Conservation (phyloP, 2,888 invertebrate species). For the Cremastobaeus sp. region DNA sequence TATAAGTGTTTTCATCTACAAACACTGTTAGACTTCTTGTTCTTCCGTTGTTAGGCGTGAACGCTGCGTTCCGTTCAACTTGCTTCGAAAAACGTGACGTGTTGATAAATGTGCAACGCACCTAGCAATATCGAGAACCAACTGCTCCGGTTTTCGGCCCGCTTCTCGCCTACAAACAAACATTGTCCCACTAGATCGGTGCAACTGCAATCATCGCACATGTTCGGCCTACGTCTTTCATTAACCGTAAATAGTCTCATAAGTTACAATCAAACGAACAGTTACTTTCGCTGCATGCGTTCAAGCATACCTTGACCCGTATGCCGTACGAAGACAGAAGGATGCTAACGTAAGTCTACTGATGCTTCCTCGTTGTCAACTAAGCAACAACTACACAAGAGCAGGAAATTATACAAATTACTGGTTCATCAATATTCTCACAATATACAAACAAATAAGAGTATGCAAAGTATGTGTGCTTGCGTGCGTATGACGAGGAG, state of each 20-base stretch:
- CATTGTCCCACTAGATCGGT: constrained; percentile 38
- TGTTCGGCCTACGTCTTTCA: constrained; percentile 54
- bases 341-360: constrained; percentile 32
- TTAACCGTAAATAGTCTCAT: constrained; percentile 44
- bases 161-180: constrained; percentile 32
- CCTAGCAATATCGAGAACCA: neutral
- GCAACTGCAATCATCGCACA: constrained; percentile 50
- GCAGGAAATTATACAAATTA: constrained; percentile 25
- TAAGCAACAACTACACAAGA: constrained; percentile 19
- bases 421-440: constrained; percentile 38
- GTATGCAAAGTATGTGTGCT: constrained; percentile 23
- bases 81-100: constrained; percentile 12
- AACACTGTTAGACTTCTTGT: constrained; percentile 33
- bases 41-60: constrained; percentile 31
- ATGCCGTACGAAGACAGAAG: constrained; percentile 37
- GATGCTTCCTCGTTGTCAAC: constrained; percentile 47
- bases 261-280: constrained; percentile 43
- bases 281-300: constrained; percentile 39
- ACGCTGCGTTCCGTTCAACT: constrained; percentile 15
- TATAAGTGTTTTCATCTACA: constrained; percentile 37
- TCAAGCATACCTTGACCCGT: constrained; percentile 27
- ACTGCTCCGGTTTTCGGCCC: constrained; percentile 2
- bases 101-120: constrained; percentile 15
- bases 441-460: constrained; percentile 29
- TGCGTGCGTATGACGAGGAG: constrained; percentile 10